A percentile compares a stretch with the other conserved stretches of the same genome.
Conservation (phyloP, 2,797 vertebrate genomes). For the Myoxocephalus aenaeus region DNA sequence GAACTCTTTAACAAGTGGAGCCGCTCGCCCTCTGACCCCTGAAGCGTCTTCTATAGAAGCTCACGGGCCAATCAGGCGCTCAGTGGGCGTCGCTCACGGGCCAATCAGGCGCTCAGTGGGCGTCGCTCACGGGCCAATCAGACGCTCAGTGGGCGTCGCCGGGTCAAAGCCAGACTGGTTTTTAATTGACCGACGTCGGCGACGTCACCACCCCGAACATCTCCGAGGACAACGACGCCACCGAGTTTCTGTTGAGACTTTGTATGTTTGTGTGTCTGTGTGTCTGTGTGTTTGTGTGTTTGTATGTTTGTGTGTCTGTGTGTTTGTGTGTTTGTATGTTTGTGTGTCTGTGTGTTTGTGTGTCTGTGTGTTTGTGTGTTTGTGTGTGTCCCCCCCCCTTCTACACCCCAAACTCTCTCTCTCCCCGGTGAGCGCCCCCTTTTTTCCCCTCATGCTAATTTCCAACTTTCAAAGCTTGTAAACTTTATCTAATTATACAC, state of each 20-base stretch:
- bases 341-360: too few relatives aligned
- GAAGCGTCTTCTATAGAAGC: conserved; percentile 45
- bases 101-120: conserved; percentile 36
- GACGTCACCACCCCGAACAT: conserved; percentile 24
- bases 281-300: too few relatives aligned
- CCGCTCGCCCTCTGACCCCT: conserved; percentile 78
- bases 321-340: too few relatives aligned
- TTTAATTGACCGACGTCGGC: conserved; percentile 49
- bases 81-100: too few relatives aligned
- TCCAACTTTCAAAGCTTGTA: conserved; percentile 96
- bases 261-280: too few relatives aligned
- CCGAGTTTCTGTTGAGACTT: conserved; percentile 3
- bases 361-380: conserved; percentile 35
- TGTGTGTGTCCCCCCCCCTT: background rate
- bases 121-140: conserved; percentile 61
- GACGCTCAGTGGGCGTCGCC: conserved; percentile 45
- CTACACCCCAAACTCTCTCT: too few relatives aligned
- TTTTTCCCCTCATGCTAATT: conserved; percentile 88
- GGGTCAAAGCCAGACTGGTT: conserved; percentile 39
- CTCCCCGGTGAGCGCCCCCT: conserved; percentile 71
- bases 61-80: conserved; percentile 56
- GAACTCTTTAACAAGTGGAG: conserved; percentile 77
- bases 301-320: too few relatives aligned
- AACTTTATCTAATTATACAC: conserved; percentile 98
- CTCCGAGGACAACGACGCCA: conserved; percentile 37